Conservation (phyloP, 1,140 invertebrate genomes). For the Drosophila setifemur region DNA sequence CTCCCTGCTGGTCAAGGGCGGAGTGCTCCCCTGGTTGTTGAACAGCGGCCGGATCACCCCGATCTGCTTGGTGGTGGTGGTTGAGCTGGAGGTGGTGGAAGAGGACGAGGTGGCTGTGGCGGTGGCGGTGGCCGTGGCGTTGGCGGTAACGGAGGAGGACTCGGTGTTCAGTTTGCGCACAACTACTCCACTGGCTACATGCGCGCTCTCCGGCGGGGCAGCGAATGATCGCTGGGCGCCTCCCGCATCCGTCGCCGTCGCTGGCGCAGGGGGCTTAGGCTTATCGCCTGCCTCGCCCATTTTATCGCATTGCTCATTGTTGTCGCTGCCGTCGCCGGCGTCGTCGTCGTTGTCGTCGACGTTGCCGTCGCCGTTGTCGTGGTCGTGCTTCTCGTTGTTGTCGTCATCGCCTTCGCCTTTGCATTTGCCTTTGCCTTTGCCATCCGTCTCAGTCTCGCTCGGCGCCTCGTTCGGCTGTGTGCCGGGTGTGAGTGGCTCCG, state of each 20-base stretch:
- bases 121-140: constrained; percentile 76
- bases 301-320: constrained; percentile 63
- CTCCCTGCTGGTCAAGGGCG: constrained; percentile 85
- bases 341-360: constrained; percentile 1
- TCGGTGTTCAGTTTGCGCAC: constrained; percentile 77
- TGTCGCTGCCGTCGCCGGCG: constrained; percentile 15
- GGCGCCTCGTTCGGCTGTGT: constrained; percentile 32
- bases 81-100: constrained; percentile 84
- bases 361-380: constrained; percentile 12
- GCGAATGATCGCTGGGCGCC: constrained; percentile 65
- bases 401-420: background rate
- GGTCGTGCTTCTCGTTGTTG: constrained; percentile 2
- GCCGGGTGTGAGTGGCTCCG: too few relatives aligned
- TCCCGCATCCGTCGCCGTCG: constrained; percentile 29
- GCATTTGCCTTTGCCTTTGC: constrained; percentile 2
- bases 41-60: constrained; percentile 72
- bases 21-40: constrained; percentile 29
- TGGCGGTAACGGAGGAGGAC: constrained; percentile 85
- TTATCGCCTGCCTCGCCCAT: constrained; percentile 84
- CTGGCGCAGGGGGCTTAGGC: constrained; percentile 83
- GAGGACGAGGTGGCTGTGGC: too few relatives aligned
- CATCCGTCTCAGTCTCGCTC: constrained; percentile 27
- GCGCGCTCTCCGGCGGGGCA: constrained; percentile 66
- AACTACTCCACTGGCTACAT: constrained; percentile 55
- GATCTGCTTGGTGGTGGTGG: constrained; percentile 65